Percentiles rank a stretch among this genome's conserved stretches.
Conservation (phyloP, 2,797 vertebrate species). For the Pogonophryne albipinna region DNA sequence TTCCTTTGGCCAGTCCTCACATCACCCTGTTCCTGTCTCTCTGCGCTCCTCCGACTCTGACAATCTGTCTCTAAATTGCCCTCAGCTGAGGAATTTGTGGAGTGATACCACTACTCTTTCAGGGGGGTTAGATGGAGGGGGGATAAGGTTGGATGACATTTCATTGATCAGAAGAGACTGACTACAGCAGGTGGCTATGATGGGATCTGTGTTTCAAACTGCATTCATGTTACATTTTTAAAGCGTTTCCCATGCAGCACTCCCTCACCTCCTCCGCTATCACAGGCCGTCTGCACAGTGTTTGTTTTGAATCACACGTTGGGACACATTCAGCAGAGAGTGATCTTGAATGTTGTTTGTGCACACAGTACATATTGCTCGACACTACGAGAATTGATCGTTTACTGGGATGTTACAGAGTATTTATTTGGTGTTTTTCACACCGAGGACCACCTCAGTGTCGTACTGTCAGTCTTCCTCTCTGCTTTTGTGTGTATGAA, state of each 20-base stretch:
- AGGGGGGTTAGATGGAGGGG: conserved; percentile 26
- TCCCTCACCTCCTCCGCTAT: conserved; percentile 25
- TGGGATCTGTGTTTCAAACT: conserved; percentile 19
- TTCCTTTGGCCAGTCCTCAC: conserved; percentile 4
- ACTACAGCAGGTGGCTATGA: conserved; percentile 36
- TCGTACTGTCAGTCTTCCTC: conserved; percentile 24
- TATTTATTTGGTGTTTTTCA: conserved; percentile 29
- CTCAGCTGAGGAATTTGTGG: conserved; percentile 39
- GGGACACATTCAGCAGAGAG: conserved; percentile 24
- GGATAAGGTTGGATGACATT: conserved; percentile 43
- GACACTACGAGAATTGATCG: not conserved
- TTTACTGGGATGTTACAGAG: not conserved
- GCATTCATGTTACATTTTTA: conserved; percentile 26
- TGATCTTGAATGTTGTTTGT: conserved; percentile 35
- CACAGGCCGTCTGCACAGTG: conserved; percentile 30
- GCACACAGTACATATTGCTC: conserved; percentile 18
- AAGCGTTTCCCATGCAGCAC: conserved; percentile 25
- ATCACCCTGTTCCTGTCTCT: conserved; percentile 21
- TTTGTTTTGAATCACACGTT: conserved; percentile 49
- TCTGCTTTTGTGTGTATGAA: conserved; percentile 16
- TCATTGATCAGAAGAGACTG: conserved; percentile 51
- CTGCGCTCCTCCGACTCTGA: conserved; percentile 21
- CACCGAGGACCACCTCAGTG: conserved; percentile 20
- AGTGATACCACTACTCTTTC: conserved; percentile 20
- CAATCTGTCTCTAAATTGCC: conserved; percentile 17